Conservation (phyloP, 2,797 vertebrate genomes). For the Tympanoctomys barrerae region DNA sequence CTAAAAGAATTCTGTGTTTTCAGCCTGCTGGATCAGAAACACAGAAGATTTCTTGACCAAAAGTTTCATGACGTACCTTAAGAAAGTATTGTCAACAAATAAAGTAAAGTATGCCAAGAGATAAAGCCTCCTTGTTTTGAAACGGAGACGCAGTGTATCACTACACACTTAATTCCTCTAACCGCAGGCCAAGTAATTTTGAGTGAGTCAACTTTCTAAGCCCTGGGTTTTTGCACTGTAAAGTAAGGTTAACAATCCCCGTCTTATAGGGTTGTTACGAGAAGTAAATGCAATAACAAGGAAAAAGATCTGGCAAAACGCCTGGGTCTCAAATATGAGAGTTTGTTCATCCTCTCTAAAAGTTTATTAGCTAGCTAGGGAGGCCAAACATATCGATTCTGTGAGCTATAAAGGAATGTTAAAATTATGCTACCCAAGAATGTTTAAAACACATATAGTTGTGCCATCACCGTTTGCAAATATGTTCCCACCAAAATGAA, state of each 20-base stretch:
- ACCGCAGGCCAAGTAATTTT: conserved; percentile 7
- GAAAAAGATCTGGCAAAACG: conserved; percentile 44
- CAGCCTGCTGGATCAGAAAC: background rate
- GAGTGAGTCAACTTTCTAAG: conserved; percentile 39
- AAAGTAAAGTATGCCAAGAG: background rate
- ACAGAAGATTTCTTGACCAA: background rate
- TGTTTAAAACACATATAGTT: conserved; percentile 28
- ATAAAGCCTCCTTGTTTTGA: background rate
- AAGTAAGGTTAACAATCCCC: conserved; percentile 55
- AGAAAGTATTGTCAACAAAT: conserved; percentile 1
- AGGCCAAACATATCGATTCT: conserved; percentile 42
- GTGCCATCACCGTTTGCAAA: background rate
- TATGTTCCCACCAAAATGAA: background rate
- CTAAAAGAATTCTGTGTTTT: conserved; percentile 20
- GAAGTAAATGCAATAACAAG: conserved; percentile 61
- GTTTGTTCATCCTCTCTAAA: conserved; percentile 62
- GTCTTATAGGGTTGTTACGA: conserved; percentile 24
- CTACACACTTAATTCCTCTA: background rate
- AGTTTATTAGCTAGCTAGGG: conserved; percentile 64
- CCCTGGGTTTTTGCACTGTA: conserved; percentile 10
- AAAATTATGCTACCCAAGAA: background rate
- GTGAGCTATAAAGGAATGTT: conserved; percentile 42
- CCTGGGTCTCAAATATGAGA: conserved; percentile 48
- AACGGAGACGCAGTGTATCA: background rate
- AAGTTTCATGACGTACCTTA: background rate